phyloP scores from a whole-genome alignment of 1,140 invertebrate genomes.

The Calycopis cecrops region DNA sequence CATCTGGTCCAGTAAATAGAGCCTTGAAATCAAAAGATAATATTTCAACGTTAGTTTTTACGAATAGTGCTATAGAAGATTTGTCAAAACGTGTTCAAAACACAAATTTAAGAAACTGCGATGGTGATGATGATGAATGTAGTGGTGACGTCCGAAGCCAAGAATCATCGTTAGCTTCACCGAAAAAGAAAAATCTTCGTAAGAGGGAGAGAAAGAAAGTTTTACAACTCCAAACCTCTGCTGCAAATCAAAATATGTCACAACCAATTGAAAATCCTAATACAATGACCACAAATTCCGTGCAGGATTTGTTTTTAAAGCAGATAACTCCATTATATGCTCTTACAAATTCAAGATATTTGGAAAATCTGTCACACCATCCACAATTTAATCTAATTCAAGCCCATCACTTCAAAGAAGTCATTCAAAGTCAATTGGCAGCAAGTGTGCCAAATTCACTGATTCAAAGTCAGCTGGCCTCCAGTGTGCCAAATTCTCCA shows the following conservation, averaged over 20 bases:
- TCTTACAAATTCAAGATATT: conserved; percentile 42
- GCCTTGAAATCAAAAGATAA: no score
- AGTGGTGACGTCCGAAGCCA: neutral
- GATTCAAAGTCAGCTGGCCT: conserved; percentile 27
- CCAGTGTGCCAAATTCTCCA: conserved; percentile 43
- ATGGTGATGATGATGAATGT: conserved; percentile 21
- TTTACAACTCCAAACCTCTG: conserved; percentile 39
- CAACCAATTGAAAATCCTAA: conserved; percentile 15
- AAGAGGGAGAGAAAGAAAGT: conserved; percentile 49
- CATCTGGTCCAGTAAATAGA: neutral
- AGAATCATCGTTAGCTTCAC: conserved; percentile 8
- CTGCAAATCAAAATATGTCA: conserved; percentile 39
- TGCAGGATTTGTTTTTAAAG: conserved; percentile 44
- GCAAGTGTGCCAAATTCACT: conserved; percentile 41
- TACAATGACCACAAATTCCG: conserved; percentile 20
- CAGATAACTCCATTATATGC: conserved; percentile 52
- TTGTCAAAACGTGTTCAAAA: neutral
- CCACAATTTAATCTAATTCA: conserved; percentile 48
- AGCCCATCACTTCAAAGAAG: conserved; percentile 29
- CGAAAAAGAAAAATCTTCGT: conserved; percentile 47
- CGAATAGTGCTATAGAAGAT: neutral
- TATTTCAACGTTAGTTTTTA: neutral
- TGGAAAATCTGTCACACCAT: conserved; percentile 54
- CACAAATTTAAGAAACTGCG: conserved; percentile 22
- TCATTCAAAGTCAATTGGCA: conserved; percentile 30